phyloP scores from a whole-genome alignment of 2,797 vertebrate species.

The Hipposideros larvatus region DNA sequence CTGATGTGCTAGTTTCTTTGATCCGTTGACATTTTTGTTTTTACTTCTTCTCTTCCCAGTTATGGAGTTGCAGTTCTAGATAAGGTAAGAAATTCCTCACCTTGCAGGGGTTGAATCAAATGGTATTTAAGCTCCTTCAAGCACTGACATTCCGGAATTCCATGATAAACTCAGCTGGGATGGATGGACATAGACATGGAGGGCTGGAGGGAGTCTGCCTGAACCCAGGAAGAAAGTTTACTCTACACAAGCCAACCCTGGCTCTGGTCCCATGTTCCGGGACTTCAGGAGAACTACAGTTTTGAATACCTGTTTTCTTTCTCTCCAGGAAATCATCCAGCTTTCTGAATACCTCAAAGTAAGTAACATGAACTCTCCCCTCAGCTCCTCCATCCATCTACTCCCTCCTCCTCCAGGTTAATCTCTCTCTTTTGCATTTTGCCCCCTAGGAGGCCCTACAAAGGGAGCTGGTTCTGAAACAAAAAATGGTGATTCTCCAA shows the following conservation, averaged over 20 bases:
- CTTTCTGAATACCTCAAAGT: conserved; percentile 91
- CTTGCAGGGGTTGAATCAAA: neutral
- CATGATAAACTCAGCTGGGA: neutral
- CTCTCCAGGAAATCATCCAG: conserved; percentile 89
- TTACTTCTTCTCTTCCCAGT: conserved; percentile 81
- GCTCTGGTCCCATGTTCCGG: neutral
- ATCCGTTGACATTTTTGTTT: neutral
- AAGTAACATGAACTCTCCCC: conserved; percentile 61
- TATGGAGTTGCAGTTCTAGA: conserved; percentile 87
- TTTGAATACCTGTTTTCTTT: conserved; percentile 52
- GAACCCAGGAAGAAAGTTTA: neutral
- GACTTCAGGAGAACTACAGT: neutral
- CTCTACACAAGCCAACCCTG: neutral
- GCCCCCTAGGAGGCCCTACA: conserved; percentile 88
- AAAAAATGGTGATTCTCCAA: conserved; percentile 90
- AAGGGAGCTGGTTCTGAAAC: conserved; percentile 89
- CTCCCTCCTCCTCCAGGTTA: neutral
- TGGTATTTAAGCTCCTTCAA: neutral
- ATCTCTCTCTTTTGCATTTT: conserved; percentile 1
- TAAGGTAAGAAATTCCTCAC: conserved; percentile 85
- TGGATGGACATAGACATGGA: neutral
- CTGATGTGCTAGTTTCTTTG: neutral
- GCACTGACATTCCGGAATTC: neutral
- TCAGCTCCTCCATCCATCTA: too few species aligned
- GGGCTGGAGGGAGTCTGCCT: neutral